phyloP scores from a whole-genome alignment of 1,140 invertebrate genomes.

The Zophobas atratus region DNA sequence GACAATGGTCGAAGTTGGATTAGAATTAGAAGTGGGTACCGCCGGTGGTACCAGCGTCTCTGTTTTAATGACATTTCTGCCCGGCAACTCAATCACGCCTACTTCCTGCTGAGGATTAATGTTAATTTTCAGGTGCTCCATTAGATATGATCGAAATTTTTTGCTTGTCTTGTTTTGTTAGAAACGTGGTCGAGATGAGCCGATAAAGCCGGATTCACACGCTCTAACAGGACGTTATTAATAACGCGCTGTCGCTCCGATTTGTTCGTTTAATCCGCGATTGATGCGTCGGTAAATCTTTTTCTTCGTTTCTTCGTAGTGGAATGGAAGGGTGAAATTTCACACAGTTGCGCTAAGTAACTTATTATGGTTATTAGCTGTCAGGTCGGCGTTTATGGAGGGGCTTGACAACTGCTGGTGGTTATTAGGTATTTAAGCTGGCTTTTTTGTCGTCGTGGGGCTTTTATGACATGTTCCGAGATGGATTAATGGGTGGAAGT shows the following conservation, averaged over 20 bases:
- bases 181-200: not conserved
- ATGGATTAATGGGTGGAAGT: no score
- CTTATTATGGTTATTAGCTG: no score
- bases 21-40: no score
- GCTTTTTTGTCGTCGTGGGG: no score
- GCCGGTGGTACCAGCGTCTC: no score
- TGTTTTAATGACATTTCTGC: not conserved
- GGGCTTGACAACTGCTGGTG: no score
- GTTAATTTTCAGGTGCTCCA: slow-evolving; percentile 16
- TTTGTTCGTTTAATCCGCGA: slow-evolving; percentile 1
- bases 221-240: slow-evolving; percentile 30
- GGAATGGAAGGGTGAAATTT: not conserved
- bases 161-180: slow-evolving; percentile 1
- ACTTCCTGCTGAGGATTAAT: slow-evolving; percentile 38
- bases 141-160: slow-evolving; percentile 27
- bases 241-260: slow-evolving; percentile 22
- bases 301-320: not conserved
- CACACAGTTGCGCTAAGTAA: no score
- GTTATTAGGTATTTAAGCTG: no score
- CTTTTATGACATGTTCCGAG: no score
- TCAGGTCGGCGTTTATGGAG: no score
- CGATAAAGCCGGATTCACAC: slow-evolving; percentile 25
- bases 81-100: slow-evolving; percentile 12
- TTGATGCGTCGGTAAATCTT: not conserved
- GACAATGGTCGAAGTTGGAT: no score